phyloP scores from a whole-genome alignment of 2,113 vertebrate species.

The Gyps fulvus region DNA sequence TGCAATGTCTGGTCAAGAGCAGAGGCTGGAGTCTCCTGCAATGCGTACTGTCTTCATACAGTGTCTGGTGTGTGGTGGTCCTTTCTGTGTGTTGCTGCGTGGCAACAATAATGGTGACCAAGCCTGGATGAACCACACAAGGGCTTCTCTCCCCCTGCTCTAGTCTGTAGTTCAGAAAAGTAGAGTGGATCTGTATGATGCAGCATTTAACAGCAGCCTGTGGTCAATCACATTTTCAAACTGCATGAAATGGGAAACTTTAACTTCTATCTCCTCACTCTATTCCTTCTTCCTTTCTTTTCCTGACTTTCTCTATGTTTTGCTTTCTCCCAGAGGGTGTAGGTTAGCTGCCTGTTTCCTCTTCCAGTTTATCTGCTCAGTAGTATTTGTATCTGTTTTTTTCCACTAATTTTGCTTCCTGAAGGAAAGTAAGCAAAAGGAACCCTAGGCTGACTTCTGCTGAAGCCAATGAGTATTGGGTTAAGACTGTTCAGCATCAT shows the following conservation, averaged over 20 bases:
- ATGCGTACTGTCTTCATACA: accelerated
- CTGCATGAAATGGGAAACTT: not conserved
- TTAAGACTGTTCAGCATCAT: not conserved
- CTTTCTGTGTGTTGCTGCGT: not conserved
- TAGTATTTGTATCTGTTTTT: not conserved
- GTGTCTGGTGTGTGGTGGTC: not conserved
- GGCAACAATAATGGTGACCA: not conserved
- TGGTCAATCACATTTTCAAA: not conserved
- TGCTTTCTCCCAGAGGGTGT: not conserved
- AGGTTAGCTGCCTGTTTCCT: not conserved
- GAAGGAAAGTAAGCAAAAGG: not conserved
- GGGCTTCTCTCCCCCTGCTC: not conserved
- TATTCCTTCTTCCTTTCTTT: not conserved
- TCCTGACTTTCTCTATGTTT: not conserved
- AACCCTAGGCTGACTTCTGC: not conserved
- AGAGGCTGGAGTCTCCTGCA: not conserved
- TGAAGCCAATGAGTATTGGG: not conserved
- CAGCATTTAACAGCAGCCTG: not conserved
- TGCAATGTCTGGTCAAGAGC: not conserved
- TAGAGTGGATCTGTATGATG: not conserved
- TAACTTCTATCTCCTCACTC: not conserved
- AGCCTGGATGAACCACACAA: not conserved
- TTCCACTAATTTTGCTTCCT: not conserved
- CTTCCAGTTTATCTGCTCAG: not conserved
- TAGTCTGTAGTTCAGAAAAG: not conserved